Evolutionary conservation across 2,113 vertebrate species (phyloP).

Genomic region (Chunga burmeisteri): DNA sequence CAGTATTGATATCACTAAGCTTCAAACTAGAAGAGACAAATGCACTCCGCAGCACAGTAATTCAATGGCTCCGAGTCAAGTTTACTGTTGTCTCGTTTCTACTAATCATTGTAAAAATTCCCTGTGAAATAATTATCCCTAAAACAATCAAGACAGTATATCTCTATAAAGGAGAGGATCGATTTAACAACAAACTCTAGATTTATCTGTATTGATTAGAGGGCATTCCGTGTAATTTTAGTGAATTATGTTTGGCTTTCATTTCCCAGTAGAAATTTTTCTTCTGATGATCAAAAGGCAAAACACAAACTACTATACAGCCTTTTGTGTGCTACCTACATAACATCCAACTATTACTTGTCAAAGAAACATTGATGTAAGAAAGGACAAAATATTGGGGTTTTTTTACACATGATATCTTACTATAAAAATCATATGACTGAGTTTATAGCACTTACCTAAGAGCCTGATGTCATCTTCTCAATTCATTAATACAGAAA

Average conservation of each 20-base stretch:
- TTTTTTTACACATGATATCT: constrained; percentile 43
- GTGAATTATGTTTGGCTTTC: constrained; percentile 79
- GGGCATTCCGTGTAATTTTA: constrained; percentile 80
- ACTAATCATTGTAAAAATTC: constrained; percentile 78
- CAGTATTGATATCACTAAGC: constrained; percentile 61
- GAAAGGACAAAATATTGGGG: constrained; percentile 36
- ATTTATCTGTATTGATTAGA: constrained; percentile 86
- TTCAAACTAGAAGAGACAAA: constrained; percentile 59
- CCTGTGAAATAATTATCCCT: constrained; percentile 78
- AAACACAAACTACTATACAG: constrained; percentile 56
- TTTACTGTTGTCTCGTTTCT: constrained; percentile 75
- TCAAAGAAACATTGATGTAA: constrained; percentile 31
- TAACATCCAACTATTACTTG: constrained; percentile 36
- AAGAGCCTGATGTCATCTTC: constrained; percentile 69
- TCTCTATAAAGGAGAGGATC: constrained; percentile 79
- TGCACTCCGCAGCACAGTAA: constrained; percentile 52
- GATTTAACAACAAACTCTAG: constrained; percentile 89
- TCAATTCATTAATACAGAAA: constrained; percentile 72
- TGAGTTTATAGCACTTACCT: constrained; percentile 70
- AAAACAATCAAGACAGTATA: constrained; percentile 84
- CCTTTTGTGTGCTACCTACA: constrained; percentile 58
- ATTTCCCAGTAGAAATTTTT: constrained; percentile 82
- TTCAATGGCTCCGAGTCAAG: constrained; percentile 68
- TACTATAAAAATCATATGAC: constrained; percentile 58
- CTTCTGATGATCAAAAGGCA: constrained; percentile 70